Percentiles rank a stretch among this genome's conserved stretches.
phyloP scores from a whole-genome alignment of 2,113 vertebrate species.

The Myxocyprinus asiaticus region DNA sequence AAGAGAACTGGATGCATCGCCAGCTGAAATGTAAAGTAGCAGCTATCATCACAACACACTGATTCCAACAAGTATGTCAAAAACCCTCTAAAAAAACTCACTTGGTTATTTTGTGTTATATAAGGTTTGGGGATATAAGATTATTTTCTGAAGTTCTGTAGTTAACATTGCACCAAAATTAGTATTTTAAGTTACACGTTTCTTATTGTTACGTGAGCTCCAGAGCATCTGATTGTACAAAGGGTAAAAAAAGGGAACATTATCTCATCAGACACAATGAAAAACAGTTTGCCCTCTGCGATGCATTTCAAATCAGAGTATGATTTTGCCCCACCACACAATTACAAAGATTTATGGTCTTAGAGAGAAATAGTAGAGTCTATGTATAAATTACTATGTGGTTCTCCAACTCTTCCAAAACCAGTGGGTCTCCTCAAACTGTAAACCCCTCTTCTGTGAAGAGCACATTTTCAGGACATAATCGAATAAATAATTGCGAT shows the following conservation, averaged over 20 bases:
- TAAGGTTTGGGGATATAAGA: neutral
- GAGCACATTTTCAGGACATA: no score
- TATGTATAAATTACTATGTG: neutral
- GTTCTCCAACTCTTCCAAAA: neutral
- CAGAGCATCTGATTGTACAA: neutral
- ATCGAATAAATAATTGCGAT: no score
- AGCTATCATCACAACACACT: no score
- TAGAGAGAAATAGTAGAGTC: neutral
- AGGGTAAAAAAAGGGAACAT: neutral
- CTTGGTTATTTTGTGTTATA: no score
- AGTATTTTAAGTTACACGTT: neutral
- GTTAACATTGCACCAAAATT: neutral
- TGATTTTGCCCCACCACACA: no score
- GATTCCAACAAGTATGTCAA: no score
- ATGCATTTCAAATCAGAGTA: neutral
- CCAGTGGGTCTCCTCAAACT: neutral
- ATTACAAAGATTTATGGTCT: neutral
- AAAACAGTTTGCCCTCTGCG: neutral
- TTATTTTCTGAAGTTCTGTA: neutral
- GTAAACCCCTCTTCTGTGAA: no score
- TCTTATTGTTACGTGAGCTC: neutral
- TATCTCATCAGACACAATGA: constrained; percentile 5
- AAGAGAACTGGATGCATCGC: neutral
- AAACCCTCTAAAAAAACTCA: no score
- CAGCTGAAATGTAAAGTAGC: neutral